phyloP scores from a whole-genome alignment of 2,113 vertebrate species.

The Edolisoma coerulescens region DNA sequence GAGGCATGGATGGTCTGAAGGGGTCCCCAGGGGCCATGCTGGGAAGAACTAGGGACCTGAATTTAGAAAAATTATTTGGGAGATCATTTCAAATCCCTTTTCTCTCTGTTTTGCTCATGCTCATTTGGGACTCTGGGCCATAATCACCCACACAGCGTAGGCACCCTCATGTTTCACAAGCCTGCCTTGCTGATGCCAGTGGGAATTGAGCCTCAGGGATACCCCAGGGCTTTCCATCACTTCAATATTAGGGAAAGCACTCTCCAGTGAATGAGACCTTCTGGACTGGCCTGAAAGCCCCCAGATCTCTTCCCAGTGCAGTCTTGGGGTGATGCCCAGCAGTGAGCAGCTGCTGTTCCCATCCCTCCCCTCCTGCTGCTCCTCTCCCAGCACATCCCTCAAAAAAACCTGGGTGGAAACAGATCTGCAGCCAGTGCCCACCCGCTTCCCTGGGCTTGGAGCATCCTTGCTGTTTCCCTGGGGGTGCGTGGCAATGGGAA shows the following conservation, averaged over 20 bases:
- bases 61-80: not conserved
- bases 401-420: not conserved
- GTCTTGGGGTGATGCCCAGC: not conserved
- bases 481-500: rapidly evolving
- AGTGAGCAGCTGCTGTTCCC: not conserved
- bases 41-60: not conserved
- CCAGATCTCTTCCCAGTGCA: not conserved
- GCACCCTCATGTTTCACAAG: not conserved
- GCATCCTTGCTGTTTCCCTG: not conserved
- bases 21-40: not conserved
- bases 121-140: not conserved
- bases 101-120: not conserved
- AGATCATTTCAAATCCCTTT: not conserved
- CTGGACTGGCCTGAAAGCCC: not conserved
- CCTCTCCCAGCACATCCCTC: not conserved
- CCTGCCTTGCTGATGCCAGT: not conserved
- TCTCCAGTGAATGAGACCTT: not conserved
- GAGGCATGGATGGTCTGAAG: not conserved
- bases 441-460: not conserved
- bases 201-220: not conserved
- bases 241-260: not conserved
- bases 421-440: not conserved
- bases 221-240: not conserved
- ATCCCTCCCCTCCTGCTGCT: not conserved
- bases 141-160: not conserved